Conservation (phyloP, 2,113 vertebrate genomes). For the Megatriorchis doriae region DNA sequence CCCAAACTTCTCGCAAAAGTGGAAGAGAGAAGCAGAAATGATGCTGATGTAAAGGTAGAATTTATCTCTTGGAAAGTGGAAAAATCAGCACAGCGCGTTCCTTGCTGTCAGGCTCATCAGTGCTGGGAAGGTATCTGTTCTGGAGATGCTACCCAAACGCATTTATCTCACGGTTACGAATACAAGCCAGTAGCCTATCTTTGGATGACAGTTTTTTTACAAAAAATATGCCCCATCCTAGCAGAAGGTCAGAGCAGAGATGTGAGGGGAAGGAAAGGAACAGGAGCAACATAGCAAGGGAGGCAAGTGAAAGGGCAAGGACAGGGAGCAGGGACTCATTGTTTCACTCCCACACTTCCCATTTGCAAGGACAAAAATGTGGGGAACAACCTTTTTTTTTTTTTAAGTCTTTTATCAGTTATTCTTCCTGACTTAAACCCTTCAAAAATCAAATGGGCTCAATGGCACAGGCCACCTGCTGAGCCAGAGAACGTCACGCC, state of each 20-base stretch:
- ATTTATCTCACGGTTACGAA: neutral
- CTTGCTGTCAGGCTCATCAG: conserved; percentile 13
- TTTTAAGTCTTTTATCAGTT: neutral
- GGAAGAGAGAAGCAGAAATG: neutral
- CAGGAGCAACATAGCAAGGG: neutral
- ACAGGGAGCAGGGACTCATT: neutral
- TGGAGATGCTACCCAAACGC: neutral
- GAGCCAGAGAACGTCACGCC: neutral
- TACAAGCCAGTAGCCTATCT: neutral
- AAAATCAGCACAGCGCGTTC: neutral
- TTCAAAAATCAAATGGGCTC: neutral
- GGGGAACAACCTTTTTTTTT: neutral
- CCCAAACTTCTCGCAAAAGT: neutral
- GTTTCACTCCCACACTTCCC: neutral
- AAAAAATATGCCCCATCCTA: neutral
- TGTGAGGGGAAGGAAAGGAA: neutral
- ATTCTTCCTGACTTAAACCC: neutral
- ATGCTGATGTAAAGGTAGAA: neutral
- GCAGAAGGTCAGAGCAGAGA: neutral
- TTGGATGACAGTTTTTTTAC: neutral
- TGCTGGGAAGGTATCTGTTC: neutral
- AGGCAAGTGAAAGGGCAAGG: neutral
- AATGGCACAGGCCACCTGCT: neutral
- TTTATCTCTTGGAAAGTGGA: neutral
- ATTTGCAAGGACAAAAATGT: neutral